Conservation (phyloP, 2,888 invertebrate genomes). For the Andrena haemorrhoa region DNA sequence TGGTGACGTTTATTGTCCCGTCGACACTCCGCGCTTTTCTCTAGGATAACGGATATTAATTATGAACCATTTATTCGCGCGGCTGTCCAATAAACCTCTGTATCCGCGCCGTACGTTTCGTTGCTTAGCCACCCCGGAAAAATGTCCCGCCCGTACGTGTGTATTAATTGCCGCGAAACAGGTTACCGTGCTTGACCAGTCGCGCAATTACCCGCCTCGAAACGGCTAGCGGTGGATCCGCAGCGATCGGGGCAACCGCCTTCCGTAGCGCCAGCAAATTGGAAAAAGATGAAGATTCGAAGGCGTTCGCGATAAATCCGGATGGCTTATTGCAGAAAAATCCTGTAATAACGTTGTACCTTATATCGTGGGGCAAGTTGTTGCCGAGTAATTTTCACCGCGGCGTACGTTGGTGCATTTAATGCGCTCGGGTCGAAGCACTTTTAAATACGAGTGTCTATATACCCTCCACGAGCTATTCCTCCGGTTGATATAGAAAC, state of each 20-base stretch:
- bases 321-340: slow-evolving; percentile 32
- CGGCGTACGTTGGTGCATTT: not conserved
- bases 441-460: slow-evolving; percentile 1
- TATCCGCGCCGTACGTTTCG: slow-evolving; percentile 18
- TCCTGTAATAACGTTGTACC: slow-evolving; percentile 15
- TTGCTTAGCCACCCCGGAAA: slow-evolving; percentile 3
- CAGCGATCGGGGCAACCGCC: slow-evolving; percentile 23
- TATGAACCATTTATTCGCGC: slow-evolving; percentile 27
- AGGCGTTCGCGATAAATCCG: slow-evolving; percentile 39
- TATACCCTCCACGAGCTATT: not conserved
- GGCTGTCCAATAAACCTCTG: slow-evolving; percentile 39
- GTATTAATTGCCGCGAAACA: slow-evolving; percentile 51
- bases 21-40: slow-evolving; percentile 28
- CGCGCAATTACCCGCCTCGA: slow-evolving; percentile 41
- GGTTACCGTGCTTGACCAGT: slow-evolving; percentile 39
- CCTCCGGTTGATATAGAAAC: not conserved
- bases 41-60: slow-evolving; percentile 33
- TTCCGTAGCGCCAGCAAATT: slow-evolving; percentile 30
- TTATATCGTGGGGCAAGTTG: not conserved
- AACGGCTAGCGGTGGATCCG: slow-evolving; percentile 29
- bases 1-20: slow-evolving; percentile 42
- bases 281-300: slow-evolving; percentile 41
- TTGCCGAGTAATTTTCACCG: slow-evolving; percentile 13
- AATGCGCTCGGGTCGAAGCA: not conserved
- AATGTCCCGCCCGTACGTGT: slow-evolving; percentile 23